These are phyloP conservation scores for Glaucopsyche alexis DNA, from an alignment of 2,888 invertebrate genomes.

Conservation along the genomic window DNA sequence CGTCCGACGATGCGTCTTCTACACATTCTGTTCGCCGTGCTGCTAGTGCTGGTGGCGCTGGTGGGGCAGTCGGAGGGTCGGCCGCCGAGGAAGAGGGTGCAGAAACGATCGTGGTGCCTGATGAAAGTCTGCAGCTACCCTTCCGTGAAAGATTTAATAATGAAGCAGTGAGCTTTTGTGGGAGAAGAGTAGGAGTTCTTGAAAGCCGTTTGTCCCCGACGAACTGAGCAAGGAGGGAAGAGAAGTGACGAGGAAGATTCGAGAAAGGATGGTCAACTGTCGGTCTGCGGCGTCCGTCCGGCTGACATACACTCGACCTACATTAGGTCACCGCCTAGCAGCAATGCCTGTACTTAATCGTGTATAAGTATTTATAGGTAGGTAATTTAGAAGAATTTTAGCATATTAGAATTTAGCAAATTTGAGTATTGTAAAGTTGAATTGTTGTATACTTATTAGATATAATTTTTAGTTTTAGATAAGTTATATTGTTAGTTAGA, in stretches of 20 bases:
- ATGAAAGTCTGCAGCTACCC: constrained; percentile 62
- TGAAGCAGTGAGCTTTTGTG: constrained; percentile 37
- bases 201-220: neutral
- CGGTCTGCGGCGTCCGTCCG: constrained; percentile 23
- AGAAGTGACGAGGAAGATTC: constrained; percentile 8
- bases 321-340: constrained; percentile 64
- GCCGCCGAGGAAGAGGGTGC: constrained; percentile 50
- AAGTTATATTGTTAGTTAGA: neutral
- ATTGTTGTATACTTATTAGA: neutral
- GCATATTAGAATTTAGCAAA: neutral
- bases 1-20: constrained; percentile 57
- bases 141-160: constrained; percentile 46
- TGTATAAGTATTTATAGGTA: constrained; percentile 51
- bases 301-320: constrained; percentile 50
- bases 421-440: neutral
- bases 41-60: constrained; percentile 49
- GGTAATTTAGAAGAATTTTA: neutral
- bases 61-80: constrained; percentile 47
- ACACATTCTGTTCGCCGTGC: constrained; percentile 49
- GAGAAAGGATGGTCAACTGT: constrained; percentile 34
- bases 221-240: neutral
- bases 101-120: constrained; percentile 57
- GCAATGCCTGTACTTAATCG: constrained; percentile 61
- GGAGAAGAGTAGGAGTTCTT: neutral
- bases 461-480: neutral